Conservation (phyloP, 1,140 invertebrate genomes). For the Trypoxylus dichotomus region DNA sequence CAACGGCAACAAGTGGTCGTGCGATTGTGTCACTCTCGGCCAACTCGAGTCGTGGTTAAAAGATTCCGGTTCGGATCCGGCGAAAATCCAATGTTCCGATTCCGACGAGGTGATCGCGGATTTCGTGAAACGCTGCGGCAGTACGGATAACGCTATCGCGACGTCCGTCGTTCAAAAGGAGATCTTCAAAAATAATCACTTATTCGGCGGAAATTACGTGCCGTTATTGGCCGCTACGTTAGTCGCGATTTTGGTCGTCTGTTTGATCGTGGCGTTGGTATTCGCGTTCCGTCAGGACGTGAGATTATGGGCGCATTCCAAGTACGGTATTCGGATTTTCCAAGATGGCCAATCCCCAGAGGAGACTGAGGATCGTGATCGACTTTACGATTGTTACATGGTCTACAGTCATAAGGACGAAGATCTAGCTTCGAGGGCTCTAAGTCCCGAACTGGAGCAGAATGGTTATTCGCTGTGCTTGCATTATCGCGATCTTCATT, state of each 20-base stretch:
- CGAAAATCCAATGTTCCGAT: conserved; percentile 62
- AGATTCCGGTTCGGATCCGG: conserved; percentile 62
- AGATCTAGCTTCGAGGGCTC: conserved; percentile 74
- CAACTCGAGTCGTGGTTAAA: conserved; percentile 68
- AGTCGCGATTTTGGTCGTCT: conserved; percentile 71
- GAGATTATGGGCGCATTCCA: conserved; percentile 72
- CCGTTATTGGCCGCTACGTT: conserved; percentile 71
- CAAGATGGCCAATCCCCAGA: conserved; percentile 59
- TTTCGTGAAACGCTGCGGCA: conserved; percentile 64
- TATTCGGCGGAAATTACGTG: conserved; percentile 65
- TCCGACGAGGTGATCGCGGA: conserved; percentile 59
- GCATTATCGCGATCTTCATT: conserved; percentile 72
- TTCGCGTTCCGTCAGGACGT: conserved; percentile 78
- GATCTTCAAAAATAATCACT: conserved; percentile 59
- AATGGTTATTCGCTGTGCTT: conserved; percentile 72
- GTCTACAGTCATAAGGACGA: conserved; percentile 86
- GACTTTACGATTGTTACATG: conserved; percentile 84
- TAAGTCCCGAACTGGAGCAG: conserved; percentile 79
- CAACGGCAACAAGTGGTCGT: conserved; percentile 73
- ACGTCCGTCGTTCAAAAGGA: conserved; percentile 65
- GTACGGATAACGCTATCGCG: conserved; percentile 63
- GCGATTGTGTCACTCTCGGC: conserved; percentile 68
- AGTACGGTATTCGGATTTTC: conserved; percentile 73
- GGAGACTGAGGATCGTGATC: conserved; percentile 66
- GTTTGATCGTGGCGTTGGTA: conserved; percentile 67